These are phyloP conservation scores for Pundamilia nyererei DNA, from an alignment of 2,113 vertebrate genomes.

Conservation along the genomic window DNA sequence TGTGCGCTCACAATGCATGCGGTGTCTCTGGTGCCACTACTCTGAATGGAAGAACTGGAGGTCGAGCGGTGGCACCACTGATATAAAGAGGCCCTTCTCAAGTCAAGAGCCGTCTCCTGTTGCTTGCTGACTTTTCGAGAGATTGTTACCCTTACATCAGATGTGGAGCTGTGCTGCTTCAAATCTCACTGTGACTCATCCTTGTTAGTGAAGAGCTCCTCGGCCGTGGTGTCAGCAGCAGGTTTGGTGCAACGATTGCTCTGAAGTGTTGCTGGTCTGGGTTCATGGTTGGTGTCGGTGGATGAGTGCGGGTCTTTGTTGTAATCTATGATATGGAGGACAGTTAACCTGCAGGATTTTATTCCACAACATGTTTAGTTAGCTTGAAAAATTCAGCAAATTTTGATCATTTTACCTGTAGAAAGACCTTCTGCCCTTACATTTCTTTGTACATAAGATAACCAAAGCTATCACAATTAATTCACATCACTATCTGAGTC, in stretches of 20 bases:
- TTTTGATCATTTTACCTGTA: neutral
- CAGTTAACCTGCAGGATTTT: fast-evolving
- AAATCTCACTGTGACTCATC: neutral
- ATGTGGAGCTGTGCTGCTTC: neutral
- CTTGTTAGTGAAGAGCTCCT: neutral
- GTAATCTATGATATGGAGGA: neutral
- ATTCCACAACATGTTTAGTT: neutral
- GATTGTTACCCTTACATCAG: neutral
- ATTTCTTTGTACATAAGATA: neutral
- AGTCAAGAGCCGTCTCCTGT: neutral
- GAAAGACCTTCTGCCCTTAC: neutral
- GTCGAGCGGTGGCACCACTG: neutral
- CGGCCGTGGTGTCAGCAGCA: neutral
- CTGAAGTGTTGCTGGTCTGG: neutral
- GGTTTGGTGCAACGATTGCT: neutral
- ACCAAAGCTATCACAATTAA: neutral
- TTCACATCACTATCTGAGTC: neutral
- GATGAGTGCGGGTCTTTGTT: neutral
- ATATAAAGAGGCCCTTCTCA: neutral
- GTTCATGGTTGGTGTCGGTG: fast-evolving
- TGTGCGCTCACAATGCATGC: neutral
- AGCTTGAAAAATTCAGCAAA: neutral
- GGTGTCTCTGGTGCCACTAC: neutral
- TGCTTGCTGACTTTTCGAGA: neutral
- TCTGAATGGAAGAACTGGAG: neutral